These are phyloP conservation scores for Danio rerio DNA, from an alignment of 2,113 vertebrate species.

Conservation along the genomic window DNA sequence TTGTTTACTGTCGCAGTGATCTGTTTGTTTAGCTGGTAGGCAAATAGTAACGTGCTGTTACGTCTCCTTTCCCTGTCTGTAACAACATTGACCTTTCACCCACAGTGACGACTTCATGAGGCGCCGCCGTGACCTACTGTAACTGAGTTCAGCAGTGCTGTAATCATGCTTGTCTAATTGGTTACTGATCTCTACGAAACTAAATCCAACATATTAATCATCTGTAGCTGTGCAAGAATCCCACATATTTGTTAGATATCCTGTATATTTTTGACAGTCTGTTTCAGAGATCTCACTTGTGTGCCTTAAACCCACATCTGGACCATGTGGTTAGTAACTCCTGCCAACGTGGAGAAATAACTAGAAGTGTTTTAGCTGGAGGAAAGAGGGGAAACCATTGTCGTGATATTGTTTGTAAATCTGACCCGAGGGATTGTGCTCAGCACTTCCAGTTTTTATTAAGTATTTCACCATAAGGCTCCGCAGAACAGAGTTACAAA, in stretches of 20 bases:
- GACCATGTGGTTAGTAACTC: conserved; percentile 29
- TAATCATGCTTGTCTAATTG: neutral
- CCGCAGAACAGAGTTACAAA: conserved; percentile 30
- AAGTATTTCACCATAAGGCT: conserved; percentile 44
- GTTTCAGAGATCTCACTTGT: conserved; percentile 9
- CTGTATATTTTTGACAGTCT: neutral
- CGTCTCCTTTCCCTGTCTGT: conserved; percentile 50
- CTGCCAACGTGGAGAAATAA: conserved; percentile 40
- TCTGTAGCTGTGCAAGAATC: neutral
- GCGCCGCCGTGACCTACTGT: neutral
- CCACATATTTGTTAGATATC: conserved; percentile 9
- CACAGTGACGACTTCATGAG: conserved; percentile 3
- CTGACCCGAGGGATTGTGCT: conserved; percentile 32
- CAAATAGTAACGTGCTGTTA: conserved; percentile 36
- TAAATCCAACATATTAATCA: neutral
- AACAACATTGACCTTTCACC: conserved; percentile 50
- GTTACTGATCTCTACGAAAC: conserved; percentile 7
- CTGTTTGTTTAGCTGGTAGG: conserved; percentile 25
- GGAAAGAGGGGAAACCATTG: conserved; percentile 46
- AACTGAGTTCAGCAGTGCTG: neutral
- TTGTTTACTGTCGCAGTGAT: conserved; percentile 8
- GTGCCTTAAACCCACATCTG: conserved; percentile 45
- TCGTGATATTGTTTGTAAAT: conserved; percentile 50
- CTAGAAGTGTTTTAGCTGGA: conserved; percentile 44
- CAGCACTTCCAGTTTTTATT: conserved; percentile 27